Conservation (phyloP, 2,888 invertebrate species). For the Pachymerium ferrugineum region DNA sequence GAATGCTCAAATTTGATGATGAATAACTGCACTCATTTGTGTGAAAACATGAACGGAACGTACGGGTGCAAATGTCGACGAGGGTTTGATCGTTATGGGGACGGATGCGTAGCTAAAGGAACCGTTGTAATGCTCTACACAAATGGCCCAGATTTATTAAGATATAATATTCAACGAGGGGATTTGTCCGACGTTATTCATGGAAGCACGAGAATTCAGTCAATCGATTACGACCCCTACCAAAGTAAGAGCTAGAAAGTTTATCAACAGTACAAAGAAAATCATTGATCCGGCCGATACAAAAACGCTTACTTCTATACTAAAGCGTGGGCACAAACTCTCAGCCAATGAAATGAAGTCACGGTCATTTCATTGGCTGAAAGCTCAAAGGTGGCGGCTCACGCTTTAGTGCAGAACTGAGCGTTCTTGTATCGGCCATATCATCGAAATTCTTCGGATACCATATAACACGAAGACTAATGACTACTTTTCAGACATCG, state of each 20-base stretch:
- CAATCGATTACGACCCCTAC: slow-evolving; percentile 81
- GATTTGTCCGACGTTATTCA: slow-evolving; percentile 61
- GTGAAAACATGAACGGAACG: slow-evolving; percentile 84
- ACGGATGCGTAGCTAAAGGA: slow-evolving; percentile 66
- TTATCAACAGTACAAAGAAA: slow-evolving; percentile 36
- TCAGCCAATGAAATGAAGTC: no score
- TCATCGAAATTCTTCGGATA: no score
- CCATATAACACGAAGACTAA: neutral
- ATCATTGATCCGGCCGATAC: no score
- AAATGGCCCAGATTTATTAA: slow-evolving; percentile 74
- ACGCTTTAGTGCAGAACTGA: no score
- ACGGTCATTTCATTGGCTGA: no score
- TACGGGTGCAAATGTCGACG: slow-evolving; percentile 79
- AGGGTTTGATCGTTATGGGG: slow-evolving; percentile 66
- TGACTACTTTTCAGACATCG: slow-evolving; percentile 57
- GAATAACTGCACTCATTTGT: slow-evolving; percentile 83
- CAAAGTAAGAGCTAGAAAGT: slow-evolving; percentile 40
- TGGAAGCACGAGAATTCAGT: slow-evolving; percentile 82
- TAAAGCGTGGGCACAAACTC: no score
- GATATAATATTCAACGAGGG: slow-evolving; percentile 41
- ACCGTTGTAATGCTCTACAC: slow-evolving; percentile 61
- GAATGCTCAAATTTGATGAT: slow-evolving; percentile 68
- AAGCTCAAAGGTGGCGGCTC: neutral
- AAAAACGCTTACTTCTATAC: no score
- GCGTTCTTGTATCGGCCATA: no score